A percentile compares a stretch with the other conserved stretches of the same genome.
Conservation (phyloP, 2,113 vertebrate species). For the Sturnira hondurensis region DNA sequence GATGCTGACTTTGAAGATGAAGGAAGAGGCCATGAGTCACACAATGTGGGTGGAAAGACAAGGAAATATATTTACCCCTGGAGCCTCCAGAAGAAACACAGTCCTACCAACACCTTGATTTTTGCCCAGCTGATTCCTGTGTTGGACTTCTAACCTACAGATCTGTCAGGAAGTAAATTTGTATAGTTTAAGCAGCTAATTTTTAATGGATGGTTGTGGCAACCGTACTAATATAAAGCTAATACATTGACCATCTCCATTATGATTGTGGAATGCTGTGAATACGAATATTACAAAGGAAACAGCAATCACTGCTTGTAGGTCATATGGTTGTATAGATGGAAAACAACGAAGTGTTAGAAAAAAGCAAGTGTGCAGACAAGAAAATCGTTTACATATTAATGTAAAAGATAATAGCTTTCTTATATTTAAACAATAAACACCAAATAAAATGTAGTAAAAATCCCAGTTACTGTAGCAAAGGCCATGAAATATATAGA, state of each 20-base stretch:
- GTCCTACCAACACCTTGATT: neutral
- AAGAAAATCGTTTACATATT: neutral
- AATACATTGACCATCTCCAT: neutral
- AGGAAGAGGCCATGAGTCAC: too few species aligned
- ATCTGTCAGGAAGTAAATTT: neutral
- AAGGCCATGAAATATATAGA: neutral
- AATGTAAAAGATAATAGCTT: neutral
- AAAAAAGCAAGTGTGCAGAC: constrained; percentile 6
- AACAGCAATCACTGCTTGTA: neutral
- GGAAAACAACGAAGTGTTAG: neutral
- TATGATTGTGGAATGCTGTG: neutral
- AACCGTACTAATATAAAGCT: neutral
- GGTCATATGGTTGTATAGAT: neutral
- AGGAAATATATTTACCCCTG: neutral
- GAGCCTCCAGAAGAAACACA: neutral
- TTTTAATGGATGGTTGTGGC: neutral
- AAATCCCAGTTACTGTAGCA: neutral
- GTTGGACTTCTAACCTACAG: neutral
- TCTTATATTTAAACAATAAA: constrained; percentile 31
- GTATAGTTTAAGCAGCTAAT: neutral
- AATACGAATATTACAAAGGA: neutral
- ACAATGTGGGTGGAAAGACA: neutral
- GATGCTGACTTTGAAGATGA: neutral
- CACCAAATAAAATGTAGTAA: neutral
- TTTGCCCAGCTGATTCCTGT: neutral